These are phyloP conservation scores for Aphidius gifuensis DNA, from an alignment of 1,140 invertebrate species.

Conservation along the genomic window DNA sequence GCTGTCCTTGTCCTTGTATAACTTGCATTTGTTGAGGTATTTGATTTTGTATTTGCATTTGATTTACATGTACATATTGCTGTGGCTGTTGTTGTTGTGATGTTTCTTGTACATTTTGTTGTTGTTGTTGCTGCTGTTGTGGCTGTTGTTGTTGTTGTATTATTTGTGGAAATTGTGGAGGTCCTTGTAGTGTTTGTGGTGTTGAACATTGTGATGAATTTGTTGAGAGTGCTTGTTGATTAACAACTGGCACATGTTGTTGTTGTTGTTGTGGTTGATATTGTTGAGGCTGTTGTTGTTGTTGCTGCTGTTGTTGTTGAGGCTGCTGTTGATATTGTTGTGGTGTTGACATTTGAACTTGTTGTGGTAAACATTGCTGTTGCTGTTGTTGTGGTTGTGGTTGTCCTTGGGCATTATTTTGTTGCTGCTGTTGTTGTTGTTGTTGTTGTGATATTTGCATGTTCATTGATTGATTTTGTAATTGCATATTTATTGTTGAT, in stretches of 20 bases:
- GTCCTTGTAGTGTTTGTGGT: constrained; percentile 54
- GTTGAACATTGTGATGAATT: constrained; percentile 60
- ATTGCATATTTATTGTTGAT: constrained; percentile 47
- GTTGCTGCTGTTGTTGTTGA: constrained; percentile 57
- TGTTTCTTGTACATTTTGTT: constrained; percentile 26
- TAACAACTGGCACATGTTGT: constrained; percentile 18
- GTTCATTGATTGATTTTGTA: constrained; percentile 55
- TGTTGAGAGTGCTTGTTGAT: constrained; percentile 42
- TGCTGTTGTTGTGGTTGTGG: constrained; percentile 35
- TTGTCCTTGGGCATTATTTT: constrained; percentile 44
- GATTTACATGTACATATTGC: constrained; percentile 35
- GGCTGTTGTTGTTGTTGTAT: constrained; percentile 46
- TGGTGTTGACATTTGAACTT: constrained; percentile 49
- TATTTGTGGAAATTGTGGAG: constrained; percentile 55
- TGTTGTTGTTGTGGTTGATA: constrained; percentile 53
- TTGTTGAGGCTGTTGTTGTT: constrained; percentile 50
- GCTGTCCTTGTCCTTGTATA: constrained; percentile 32
- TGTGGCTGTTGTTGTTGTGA: constrained; percentile 29
- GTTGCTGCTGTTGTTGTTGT: constrained; percentile 56
- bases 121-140: constrained; percentile 31
- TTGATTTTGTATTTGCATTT: constrained; percentile 51
- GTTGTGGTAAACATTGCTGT: constrained; percentile 47
- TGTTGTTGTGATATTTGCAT: constrained; percentile 55
- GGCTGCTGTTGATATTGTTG: constrained; percentile 56
- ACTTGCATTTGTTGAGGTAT: constrained; percentile 34